Evolutionary conservation across 1,140 invertebrate species (phyloP).

Genomic region (Drosophila setifemur): DNA sequence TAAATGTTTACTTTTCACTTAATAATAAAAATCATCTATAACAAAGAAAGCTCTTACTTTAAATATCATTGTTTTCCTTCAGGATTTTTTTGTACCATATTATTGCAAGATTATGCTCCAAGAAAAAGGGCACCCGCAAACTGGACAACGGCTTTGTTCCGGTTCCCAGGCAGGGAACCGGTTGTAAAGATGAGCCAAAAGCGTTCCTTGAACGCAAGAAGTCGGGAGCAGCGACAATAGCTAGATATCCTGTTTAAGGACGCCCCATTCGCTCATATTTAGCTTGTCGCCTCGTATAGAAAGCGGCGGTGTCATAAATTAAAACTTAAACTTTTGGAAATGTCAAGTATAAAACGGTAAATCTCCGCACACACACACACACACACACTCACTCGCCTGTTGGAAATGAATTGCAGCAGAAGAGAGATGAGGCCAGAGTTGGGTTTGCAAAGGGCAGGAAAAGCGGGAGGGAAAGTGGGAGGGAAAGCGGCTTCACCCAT

Average conservation of each 20-base stretch:
- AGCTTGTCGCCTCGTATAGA: conserved; percentile 73
- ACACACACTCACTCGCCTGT: conserved; percentile 41
- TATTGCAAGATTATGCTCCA: not conserved
- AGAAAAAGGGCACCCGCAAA: not conserved
- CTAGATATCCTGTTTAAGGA: conserved; percentile 72
- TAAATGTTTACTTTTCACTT: too few relatives aligned
- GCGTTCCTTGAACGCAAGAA: not conserved
- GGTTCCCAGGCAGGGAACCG: not conserved
- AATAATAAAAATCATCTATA: too few relatives aligned
- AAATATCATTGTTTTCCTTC: too few relatives aligned
- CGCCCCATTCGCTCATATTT: conserved; percentile 69
- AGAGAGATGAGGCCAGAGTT: not conserved
- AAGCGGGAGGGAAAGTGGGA: conserved; percentile 2
- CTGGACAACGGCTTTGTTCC: conserved; percentile 18
- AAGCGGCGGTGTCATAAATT: conserved; percentile 82
- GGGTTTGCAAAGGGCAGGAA: not conserved
- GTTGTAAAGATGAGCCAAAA: not conserved
- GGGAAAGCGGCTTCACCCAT: conserved; percentile 47
- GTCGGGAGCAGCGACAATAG: conserved; percentile 58
- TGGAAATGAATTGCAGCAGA: conserved; percentile 73
- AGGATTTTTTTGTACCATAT: too few relatives aligned
- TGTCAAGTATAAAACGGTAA: conserved; percentile 82
- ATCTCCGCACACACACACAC: conserved; percentile 72
- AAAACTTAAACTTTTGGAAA: conserved; percentile 82
- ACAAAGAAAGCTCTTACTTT: too few relatives aligned